Evolutionary conservation across 2,888 invertebrate species (phyloP).

Genomic region (Drosophila atripex): DNA sequence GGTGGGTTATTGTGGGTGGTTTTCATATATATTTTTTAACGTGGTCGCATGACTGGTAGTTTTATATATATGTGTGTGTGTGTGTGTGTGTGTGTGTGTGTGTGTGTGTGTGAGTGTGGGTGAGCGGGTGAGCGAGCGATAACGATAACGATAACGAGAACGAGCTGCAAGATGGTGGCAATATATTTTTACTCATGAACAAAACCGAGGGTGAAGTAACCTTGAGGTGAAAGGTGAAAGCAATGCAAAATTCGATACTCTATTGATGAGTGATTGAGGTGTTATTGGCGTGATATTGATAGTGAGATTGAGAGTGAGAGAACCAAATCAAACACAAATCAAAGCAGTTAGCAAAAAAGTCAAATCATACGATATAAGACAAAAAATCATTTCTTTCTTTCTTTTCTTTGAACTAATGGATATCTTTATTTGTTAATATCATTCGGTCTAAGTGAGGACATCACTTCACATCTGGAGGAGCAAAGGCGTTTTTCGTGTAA

Average conservation of each 20-base stretch:
- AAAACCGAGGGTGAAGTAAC: constrained; percentile 36
- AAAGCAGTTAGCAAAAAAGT: constrained; percentile 67
- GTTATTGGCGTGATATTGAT: constrained; percentile 22
- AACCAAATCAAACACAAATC: constrained; percentile 60
- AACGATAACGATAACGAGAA: constrained; percentile 39
- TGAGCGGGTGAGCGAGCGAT: constrained; percentile 41
- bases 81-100: constrained; percentile 35
- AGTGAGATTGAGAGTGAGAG: constrained; percentile 39
- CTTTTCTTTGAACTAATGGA: constrained; percentile 40
- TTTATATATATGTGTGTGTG: background rate
- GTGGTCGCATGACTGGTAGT: constrained; percentile 36
- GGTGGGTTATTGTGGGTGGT: constrained; percentile 28
- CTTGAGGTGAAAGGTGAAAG: constrained; percentile 25
- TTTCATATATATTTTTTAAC: constrained; percentile 12
- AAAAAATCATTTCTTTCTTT: constrained; percentile 69
- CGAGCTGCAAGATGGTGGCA: constrained; percentile 42
- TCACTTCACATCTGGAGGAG: constrained; percentile 41
- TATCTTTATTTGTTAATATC: constrained; percentile 60
- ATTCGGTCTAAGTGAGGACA: constrained; percentile 50
- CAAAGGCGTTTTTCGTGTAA: constrained; percentile 33
- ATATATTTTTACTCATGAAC: constrained; percentile 30
- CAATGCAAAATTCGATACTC: constrained; percentile 48
- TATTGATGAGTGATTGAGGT: constrained; percentile 39
- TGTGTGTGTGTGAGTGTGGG: constrained; percentile 30
- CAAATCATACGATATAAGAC: constrained; percentile 61